Evolutionary conservation across 1,140 invertebrate species (phyloP).

Genomic region (Mya arenaria): DNA sequence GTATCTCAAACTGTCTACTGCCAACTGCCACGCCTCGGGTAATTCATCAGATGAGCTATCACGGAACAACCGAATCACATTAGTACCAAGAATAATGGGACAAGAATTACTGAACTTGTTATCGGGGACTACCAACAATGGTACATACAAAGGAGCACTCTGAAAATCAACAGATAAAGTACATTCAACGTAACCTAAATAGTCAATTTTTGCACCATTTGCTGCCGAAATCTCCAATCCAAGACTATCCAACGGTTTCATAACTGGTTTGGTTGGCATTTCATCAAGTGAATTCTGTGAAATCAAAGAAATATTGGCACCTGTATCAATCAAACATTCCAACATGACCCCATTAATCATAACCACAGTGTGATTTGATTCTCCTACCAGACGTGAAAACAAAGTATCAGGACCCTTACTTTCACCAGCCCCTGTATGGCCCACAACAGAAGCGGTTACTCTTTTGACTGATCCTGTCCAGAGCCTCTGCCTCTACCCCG

Average conservation of each 20-base stretch:
- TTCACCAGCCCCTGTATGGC: conserved; percentile 20
- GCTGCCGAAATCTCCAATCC: background rate
- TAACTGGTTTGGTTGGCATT: background rate
- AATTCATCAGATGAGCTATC: too few relatives aligned
- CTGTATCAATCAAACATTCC: background rate
- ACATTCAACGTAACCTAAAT: conserved; percentile 5
- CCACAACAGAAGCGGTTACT: conserved; percentile 9
- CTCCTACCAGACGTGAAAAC: background rate
- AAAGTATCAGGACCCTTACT: background rate
- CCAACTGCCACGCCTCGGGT: too few relatives aligned
- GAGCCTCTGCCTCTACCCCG: background rate
- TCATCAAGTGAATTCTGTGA: background rate
- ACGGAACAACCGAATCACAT: background rate
- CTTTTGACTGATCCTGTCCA: background rate
- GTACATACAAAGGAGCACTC: background rate
- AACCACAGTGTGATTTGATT: background rate
- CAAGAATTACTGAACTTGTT: background rate
- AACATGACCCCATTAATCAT: background rate
- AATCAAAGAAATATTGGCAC: background rate
- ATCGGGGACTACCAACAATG: conserved; percentile 4
- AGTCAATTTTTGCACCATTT: background rate
- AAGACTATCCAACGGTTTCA: background rate
- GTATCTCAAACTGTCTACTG: too few relatives aligned
- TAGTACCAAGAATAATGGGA: background rate
- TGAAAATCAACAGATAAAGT: background rate